Evolutionary conservation across 2,888 invertebrate species (phyloP), one percentile per base, ranked within the genome.

Genomic region (Epinotia demarniana): DNA sequence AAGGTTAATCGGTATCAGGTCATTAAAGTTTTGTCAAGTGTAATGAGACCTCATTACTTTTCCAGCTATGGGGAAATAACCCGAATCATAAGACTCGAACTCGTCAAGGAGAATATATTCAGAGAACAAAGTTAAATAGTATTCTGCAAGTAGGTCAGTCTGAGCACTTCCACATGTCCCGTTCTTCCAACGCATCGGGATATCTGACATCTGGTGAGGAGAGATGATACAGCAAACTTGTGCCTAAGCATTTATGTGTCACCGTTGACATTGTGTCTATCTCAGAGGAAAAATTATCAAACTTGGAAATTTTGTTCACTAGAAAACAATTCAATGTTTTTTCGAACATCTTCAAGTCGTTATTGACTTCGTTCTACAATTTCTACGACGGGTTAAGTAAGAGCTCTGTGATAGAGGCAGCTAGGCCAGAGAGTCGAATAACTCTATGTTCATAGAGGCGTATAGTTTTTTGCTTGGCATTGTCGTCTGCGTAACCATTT

Each of bases 1-100:
- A 87, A 88, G 85, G 86, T 88, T 85, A 86, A 87, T 83, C 72
- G 80, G 62, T 75, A 71, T 71, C 75, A 55, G 76, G 77, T 80
- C 79, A 81, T 81, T 83, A 79, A 76, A 79, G 77, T 63, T 70
- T 80, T 78, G 80, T 78, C 79, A 81, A 84, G 78, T 84, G 69
- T 12, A 33, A 43, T 23, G 71, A 72, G 74, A 71, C 81, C 76
- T 79, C 80, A 84, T 53, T 82, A 82, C 79, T 66, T 67, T 58
- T 61, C 63, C 68, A 66, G 63, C 19, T 39, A 46, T 23, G 13
- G 18, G 58, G 12, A 46, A 69, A 27, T 43, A 43, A 23, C 39
- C 11, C 19, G 9, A 18, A 57, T 53, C 16, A n/a, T 11, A 53
- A 13, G 18, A 57, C 18, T 57, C 18, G 46, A 39, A 19, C 39